Percentiles rank a stretch among this genome's conserved stretches.
Evolutionary conservation across 2,888 invertebrate genomes (phyloP).

Genomic region (Chironomus riparius): DNA sequence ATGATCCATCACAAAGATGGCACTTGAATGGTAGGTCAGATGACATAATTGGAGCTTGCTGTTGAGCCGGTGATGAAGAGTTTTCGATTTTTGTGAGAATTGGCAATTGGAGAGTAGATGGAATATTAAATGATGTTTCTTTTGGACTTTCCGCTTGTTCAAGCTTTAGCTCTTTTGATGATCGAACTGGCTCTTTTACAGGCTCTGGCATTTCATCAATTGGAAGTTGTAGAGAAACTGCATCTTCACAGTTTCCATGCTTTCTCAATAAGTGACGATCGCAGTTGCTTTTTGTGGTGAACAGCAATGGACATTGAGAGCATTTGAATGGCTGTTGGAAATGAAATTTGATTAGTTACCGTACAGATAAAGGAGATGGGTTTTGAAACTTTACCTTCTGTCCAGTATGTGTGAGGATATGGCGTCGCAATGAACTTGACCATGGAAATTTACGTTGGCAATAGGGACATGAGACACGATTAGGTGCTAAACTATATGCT

Average conservation of each 20-base stretch:
- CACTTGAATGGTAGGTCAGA: conserved; percentile 79
- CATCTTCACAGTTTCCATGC: conserved; percentile 55
- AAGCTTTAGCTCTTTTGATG: conserved; percentile 27
- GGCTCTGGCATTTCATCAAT: conserved; percentile 42
- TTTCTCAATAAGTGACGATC: conserved; percentile 88
- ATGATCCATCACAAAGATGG: conserved; percentile 84
- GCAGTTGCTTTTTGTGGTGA: conserved; percentile 95
- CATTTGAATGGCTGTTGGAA: conserved; percentile 76
- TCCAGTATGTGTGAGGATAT: conserved; percentile 86
- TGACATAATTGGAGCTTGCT: conserved; percentile 31
- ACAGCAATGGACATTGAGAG: conserved; percentile 82
- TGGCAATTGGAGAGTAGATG: conserved; percentile 34
- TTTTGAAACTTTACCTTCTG: conserved; percentile 47
- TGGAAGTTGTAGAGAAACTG: conserved; percentile 44
- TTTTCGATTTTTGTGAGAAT: conserved; percentile 21
- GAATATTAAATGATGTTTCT: conserved; percentile 30
- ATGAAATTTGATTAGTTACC: no score
- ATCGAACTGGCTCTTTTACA: conserved; percentile 36
- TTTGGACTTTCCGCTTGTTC: conserved; percentile 28
- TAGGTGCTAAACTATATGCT: conserved; percentile 90
- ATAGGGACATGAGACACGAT: conserved; percentile 86
- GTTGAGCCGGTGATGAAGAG: not conserved
- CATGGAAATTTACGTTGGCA: conserved; percentile 93
- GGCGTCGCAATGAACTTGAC: conserved; percentile 90
- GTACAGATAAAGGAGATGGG: no score